Conservation (phyloP, 2,888 invertebrate genomes). For the Nephrotoma appendiculata region DNA sequence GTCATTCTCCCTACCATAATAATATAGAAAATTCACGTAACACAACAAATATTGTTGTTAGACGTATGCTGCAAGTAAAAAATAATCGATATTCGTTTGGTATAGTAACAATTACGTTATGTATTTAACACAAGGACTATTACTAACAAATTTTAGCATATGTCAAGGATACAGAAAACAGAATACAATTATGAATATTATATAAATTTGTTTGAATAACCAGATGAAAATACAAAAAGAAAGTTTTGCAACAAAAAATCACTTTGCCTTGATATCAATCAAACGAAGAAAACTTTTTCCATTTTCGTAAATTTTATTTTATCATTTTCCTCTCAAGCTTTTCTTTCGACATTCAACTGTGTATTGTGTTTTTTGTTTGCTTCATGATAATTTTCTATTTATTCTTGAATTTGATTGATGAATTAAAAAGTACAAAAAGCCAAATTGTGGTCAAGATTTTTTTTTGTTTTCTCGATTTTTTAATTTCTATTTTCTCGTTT, state of each 20-base stretch:
- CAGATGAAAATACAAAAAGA: neutral
- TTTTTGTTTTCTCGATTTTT: neutral
- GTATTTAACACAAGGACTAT: neutral
- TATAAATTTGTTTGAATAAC: neutral
- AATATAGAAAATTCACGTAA: neutral
- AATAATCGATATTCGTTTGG: neutral
- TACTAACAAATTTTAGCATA: neutral
- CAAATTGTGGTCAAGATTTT: neutral
- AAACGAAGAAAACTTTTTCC: neutral
- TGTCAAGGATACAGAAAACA: neutral
- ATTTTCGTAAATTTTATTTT: neutral
- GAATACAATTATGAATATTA: neutral
- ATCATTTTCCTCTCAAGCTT: neutral
- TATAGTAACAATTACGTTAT: neutral
- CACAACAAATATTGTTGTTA: neutral
- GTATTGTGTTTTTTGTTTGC: neutral
- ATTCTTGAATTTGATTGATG: neutral
- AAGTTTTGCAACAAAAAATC: neutral
- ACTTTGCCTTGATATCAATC: neutral
- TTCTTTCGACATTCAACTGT: neutral
- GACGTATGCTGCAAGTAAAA: neutral
- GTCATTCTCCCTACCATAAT: neutral
- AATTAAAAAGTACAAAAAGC: neutral
- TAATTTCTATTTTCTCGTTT: neutral
- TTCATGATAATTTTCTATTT: neutral